Conservation (phyloP, 2,888 invertebrate genomes). For the Cantharis flavilabris region DNA sequence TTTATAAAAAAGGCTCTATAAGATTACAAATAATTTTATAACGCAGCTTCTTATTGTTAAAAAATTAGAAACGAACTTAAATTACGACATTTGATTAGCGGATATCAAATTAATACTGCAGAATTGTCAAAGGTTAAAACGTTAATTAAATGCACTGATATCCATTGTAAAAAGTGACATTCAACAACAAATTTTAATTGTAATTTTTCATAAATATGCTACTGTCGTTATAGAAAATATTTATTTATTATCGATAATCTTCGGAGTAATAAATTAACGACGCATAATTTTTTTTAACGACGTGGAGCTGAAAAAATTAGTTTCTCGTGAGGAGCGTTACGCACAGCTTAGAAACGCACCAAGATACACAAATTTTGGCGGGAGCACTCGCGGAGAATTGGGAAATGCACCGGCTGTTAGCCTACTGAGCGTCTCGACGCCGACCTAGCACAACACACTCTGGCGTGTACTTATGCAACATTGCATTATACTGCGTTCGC, state of each 20-base stretch:
- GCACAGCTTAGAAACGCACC: constrained; percentile 35
- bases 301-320: background rate
- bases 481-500: constrained; percentile 41
- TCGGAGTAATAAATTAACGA: background rate
- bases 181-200: background rate
- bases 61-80: background rate
- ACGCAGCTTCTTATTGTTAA: background rate
- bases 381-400: constrained; percentile 38
- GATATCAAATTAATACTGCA: background rate
- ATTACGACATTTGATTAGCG: background rate
- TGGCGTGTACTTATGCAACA: constrained; percentile 52
- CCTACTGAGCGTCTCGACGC: constrained; percentile 50
- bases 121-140: background rate
- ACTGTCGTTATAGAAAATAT: too few relatives aligned
- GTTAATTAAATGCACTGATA: background rate
- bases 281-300: background rate
- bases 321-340: background rate
- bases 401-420: constrained; percentile 48
- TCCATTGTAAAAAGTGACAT: background rate
- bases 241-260: background rate
- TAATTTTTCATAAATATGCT: background rate
- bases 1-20: background rate
- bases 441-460: constrained; percentile 58
- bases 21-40: background rate
- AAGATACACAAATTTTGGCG: constrained; percentile 41